Evolutionary conservation across 2,888 invertebrate genomes (phyloP), one percentile per base, ranked within the genome.

Genomic region (Hyppa rectilinea): DNA sequence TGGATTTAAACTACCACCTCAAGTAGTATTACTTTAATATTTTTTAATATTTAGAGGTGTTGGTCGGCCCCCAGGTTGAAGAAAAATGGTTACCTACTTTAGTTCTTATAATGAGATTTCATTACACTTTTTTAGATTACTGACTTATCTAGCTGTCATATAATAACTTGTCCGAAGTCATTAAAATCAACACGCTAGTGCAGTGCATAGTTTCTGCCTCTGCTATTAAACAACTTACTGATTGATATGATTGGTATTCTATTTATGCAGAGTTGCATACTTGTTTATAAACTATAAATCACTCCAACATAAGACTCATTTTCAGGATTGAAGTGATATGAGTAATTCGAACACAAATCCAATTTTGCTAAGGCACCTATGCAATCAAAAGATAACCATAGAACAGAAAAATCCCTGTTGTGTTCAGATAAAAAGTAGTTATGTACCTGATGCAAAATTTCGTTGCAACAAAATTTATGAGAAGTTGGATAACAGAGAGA

Each of bases 111-210:
- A 65, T 47, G 56, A 60, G 61, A 50, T 69, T 64, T 67, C 52
- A 67, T 75, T 78, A 66, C 20, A 50, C n/a, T 73, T 82, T 75
- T 75, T 72, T 60, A 12, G 23, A 63, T 29, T 59, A 62, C 26
- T 64, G 71, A 62, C 58, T n/a, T n/a, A n/a, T n/a, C n/a, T 43
- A 23, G 58, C 60, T 80, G 83, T 76, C 76, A 72, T 70, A 40
- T 80, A 80, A 83, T 80, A 78, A 82, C 73, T 82, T 83, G 74
- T 80, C 71, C 55, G 55, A 52, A 80, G 69, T 83, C 74, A 80
- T 79, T 82, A 85, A 74, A 65, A 80, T 81, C 55, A 71, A 81
- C 81, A 81, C 83, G 81, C 79, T 81, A 77, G 36, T 71, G 45
- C 66, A 23, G 31, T 63, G 47, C 40, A 62, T 70, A 68, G 63